Evolutionary conservation across 2,888 invertebrate genomes (phyloP).

Genomic region (Leptogaster cylindrica): DNA sequence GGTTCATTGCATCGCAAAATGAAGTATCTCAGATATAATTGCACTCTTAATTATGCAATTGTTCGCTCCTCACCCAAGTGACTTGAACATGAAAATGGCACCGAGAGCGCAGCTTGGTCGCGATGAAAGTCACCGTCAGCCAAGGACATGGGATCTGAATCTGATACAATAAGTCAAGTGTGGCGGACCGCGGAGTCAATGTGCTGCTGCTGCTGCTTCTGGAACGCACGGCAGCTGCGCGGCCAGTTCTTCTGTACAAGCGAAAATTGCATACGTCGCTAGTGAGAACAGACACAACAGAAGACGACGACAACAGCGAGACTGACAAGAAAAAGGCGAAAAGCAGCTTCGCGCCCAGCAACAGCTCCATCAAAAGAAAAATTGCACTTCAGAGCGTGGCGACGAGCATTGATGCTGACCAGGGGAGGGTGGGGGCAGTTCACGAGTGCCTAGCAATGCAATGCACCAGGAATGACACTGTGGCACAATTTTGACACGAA

Average conservation of each 20-base stretch:
- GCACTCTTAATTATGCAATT: constrained; percentile 3
- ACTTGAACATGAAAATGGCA: neutral
- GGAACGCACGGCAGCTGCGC: neutral
- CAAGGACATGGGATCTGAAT: constrained; percentile 24
- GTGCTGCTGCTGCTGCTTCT: neutral
- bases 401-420: neutral
- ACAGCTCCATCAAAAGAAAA: constrained; percentile 15
- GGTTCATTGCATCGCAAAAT: neutral
- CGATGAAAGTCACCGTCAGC: constrained; percentile 11
- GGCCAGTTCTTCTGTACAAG: too few species aligned
- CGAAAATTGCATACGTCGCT: too few species aligned
- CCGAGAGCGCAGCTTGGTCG: neutral
- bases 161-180: constrained; percentile 18
- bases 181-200: constrained; percentile 16
- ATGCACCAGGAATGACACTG: constrained; percentile 17
- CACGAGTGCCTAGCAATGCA: neutral
- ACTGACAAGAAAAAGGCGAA: constrained; percentile 6
- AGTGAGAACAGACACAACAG: too few species aligned
- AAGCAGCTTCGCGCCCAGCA: constrained; percentile 26
- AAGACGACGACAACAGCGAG: too few species aligned
- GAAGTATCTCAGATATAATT: constrained; percentile 7
- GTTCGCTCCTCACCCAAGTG: constrained; percentile 17
- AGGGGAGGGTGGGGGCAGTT: neutral
- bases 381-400: neutral
- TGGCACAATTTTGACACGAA: constrained; percentile 37